Percentiles rank a stretch among this genome's conserved stretches.
Evolutionary conservation across 1,140 invertebrate genomes (phyloP).

Genomic region (Danaus melanippus): DNA sequence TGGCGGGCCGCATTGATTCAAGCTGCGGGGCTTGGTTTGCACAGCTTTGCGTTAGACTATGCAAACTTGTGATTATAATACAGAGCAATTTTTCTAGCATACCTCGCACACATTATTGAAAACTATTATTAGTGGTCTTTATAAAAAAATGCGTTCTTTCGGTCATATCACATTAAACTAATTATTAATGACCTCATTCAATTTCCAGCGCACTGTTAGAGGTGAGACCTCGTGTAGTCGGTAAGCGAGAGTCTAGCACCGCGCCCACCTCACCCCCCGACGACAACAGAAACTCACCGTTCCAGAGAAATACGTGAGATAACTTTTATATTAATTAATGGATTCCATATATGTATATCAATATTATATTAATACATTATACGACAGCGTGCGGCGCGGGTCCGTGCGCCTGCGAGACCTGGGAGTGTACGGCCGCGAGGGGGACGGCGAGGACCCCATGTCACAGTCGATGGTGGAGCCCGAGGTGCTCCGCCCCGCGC

Average conservation of each 20-base stretch:
- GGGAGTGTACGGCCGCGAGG: conserved; percentile 52
- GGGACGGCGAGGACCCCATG: conserved; percentile 45
- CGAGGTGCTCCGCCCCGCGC: conserved; percentile 52
- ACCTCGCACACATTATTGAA: too few species aligned
- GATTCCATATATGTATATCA: too few species aligned
- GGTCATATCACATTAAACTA: too few species aligned
- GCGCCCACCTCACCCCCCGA: conserved; percentile 56
- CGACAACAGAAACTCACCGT: conserved; percentile 47
- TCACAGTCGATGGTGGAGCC: conserved; percentile 66
- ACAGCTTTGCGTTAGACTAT: too few species aligned
- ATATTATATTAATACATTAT: too few species aligned
- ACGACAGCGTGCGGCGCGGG: conserved; percentile 42
- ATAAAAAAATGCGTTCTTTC: too few species aligned
- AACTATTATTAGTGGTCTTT: too few species aligned
- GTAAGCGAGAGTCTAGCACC: conserved; percentile 41
- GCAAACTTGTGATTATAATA: too few species aligned
- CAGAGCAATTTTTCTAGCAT: too few species aligned
- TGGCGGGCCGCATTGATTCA: too few species aligned
- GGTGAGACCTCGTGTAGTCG: conserved; percentile 33
- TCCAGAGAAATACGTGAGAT: conserved; percentile 53
- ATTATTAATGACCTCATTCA: neutral
- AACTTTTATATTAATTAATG: too few species aligned
- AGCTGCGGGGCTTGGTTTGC: too few species aligned
- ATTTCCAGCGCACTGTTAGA: conserved; percentile 38
- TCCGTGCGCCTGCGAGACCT: conserved; percentile 65